These are phyloP conservation scores for Cryptotermes secundus DNA, from an alignment of 1,140 invertebrate genomes.

Conservation along the genomic window DNA sequence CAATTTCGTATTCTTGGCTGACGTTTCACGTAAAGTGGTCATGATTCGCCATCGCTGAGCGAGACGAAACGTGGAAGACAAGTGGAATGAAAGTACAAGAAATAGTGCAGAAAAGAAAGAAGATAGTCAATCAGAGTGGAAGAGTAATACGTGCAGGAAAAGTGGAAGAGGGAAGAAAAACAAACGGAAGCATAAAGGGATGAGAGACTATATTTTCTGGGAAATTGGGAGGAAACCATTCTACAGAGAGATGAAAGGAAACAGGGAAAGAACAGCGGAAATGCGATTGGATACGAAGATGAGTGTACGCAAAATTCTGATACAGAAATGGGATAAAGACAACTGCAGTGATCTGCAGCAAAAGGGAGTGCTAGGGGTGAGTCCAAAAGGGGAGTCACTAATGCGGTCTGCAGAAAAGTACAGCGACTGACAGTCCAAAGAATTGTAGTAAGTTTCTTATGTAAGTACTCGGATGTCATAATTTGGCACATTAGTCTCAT, in stretches of 20 bases:
- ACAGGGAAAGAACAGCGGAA: neutral
- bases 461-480: too few species aligned
- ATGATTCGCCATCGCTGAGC: slow-evolving; percentile 13
- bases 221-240: slow-evolving; percentile 19
- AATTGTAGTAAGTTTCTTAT: too few species aligned
- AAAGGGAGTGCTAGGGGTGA: neutral
- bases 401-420: neutral
- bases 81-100: slow-evolving; percentile 12
- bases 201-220: neutral
- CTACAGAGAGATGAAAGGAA: neutral
- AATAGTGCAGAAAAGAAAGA: slow-evolving; percentile 15
- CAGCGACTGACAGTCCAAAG: too few species aligned
- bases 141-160: neutral
- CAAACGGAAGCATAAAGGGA: neutral
- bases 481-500: too few species aligned
- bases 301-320: neutral
- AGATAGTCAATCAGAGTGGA: neutral
- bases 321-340: neutral
- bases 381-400: neutral
- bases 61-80: slow-evolving; percentile 10
- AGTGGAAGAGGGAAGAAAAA: neutral
- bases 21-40: slow-evolving; percentile 16
- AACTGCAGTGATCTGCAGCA: neutral
- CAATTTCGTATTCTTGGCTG: slow-evolving; percentile 18
- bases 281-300: neutral